phyloP scores from a whole-genome alignment of 2,113 vertebrate species.

The Sylvicapra grimmia region DNA sequence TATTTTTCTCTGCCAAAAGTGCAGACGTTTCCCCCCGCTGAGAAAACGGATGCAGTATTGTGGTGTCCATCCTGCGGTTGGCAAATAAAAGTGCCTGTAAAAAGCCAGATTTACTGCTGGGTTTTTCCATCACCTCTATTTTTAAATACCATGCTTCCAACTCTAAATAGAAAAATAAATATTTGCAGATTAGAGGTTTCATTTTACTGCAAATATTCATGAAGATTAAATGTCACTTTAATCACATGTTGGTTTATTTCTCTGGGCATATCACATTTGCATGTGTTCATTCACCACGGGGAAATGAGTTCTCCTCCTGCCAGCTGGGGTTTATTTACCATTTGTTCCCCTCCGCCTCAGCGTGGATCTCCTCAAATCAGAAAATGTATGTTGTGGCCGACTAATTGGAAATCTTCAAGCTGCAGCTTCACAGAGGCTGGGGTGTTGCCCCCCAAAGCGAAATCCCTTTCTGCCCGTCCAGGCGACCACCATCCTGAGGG shows the following conservation, averaged over 20 bases:
- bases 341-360: neutral
- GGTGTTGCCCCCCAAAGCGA: neutral
- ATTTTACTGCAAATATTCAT: conserved; percentile 56
- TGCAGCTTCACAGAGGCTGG: neutral
- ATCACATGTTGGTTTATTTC: conserved; percentile 13
- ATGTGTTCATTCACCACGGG: neutral
- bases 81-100: neutral
- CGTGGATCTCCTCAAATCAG: neutral
- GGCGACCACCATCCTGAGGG: neutral
- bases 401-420: neutral
- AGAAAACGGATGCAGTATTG: neutral
- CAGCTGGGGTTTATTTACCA: neutral
- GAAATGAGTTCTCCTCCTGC: neutral
- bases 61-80: accelerated
- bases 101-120: neutral
- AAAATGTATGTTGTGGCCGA: neutral
- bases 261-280: neutral
- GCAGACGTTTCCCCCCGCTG: neutral
- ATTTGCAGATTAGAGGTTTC: conserved; percentile 58
- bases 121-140: neutral
- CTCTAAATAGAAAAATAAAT: conserved; percentile 49
- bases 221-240: conserved; percentile 60
- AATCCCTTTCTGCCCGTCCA: accelerated
- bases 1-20: neutral
- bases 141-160: conserved; percentile 21